Base-by-base conservation (phyloP, 2,113 vertebrate genomes). In the Puntigrus tetrazona region DNA sequence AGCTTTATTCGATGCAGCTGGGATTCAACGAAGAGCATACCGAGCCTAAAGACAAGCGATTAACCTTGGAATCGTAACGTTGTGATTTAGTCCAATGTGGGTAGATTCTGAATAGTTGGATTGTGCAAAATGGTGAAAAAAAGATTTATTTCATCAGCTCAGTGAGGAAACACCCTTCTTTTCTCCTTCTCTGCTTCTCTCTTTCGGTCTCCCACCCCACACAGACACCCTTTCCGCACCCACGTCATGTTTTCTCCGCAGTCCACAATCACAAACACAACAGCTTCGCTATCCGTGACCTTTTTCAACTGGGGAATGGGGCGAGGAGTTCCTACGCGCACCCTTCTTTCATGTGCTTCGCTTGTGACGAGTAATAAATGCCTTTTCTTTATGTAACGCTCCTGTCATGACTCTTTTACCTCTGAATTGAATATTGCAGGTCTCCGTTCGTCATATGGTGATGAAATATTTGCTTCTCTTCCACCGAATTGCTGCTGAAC, bases 211-310 rank as follows among this genome's bases (percentile, higher is more conserved):
- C 47, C 79, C 18, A 73, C 22, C 16, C 27, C 34, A 70, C 47
- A 45, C 13, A 20, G 47, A 13, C 43, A 43, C 47, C 18, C 74
- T 55, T 82, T 85, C 18, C 34, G 20, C 50, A 59, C 25, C 14
- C 36, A 78, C 63, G 22, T 78, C 65, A 47, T 61, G 43, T 86
- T 61, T 16, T 36, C 14, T 29, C n/a, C 25, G 14, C 22, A 61
- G 55, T 16, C n/a, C 13, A 65, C 50, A 27, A 29, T 69, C 78
- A 61, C 59, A 86, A 75, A 73, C 65, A 88, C 84, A 83, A 83
- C 84, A 57, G 72, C 76, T 47, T 70, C 86, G 55, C 34, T 84
- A 45, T 85, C 73, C 86, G 89, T 90, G 88, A 85, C 77, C 77
- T 14, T 72, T 80, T 5, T 7, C 10, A 45, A 73, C 5, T 2